Evolutionary conservation across 2,797 vertebrate species (phyloP).

Genomic region (Phalanger gymnotis): DNA sequence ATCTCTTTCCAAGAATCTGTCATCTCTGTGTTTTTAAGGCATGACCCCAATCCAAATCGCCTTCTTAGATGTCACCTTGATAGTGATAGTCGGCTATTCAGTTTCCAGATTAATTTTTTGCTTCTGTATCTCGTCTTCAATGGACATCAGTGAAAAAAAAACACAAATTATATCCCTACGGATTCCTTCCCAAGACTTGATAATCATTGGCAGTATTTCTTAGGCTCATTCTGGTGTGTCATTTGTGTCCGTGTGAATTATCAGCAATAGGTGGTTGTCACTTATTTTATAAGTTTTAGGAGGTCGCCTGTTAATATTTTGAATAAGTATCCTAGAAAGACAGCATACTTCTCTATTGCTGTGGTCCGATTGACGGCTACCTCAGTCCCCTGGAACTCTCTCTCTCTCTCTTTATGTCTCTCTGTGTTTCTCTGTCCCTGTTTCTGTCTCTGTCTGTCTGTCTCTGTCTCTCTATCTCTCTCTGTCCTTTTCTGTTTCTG

Average conservation of each 20-base stretch:
- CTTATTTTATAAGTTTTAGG: not conserved
- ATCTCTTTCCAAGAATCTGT: not conserved
- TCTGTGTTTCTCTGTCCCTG: no score
- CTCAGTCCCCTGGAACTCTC: no score
- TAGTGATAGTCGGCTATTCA: not conserved
- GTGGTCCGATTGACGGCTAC: not conserved
- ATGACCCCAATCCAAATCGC: not conserved
- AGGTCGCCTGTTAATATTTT: not conserved
- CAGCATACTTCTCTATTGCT: not conserved
- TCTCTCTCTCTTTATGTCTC: no score
- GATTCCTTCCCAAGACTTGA: not conserved
- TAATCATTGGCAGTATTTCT: not conserved
- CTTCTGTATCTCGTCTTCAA: not conserved
- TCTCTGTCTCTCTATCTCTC: no score
- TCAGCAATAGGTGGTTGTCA: not conserved
- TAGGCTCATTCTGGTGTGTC: not conserved
- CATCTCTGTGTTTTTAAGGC: not conserved
- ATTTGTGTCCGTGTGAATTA: not conserved
- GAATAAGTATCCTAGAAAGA: not conserved
- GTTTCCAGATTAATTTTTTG: not conserved
- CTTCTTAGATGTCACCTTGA: not conserved
- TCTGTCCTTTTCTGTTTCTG: no score
- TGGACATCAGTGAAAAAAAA: not conserved
- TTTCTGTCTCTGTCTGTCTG: no score
- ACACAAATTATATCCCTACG: not conserved